Base-by-base conservation (phyloP, 2,888 invertebrate genomes). In the Lasius platythorax region DNA sequence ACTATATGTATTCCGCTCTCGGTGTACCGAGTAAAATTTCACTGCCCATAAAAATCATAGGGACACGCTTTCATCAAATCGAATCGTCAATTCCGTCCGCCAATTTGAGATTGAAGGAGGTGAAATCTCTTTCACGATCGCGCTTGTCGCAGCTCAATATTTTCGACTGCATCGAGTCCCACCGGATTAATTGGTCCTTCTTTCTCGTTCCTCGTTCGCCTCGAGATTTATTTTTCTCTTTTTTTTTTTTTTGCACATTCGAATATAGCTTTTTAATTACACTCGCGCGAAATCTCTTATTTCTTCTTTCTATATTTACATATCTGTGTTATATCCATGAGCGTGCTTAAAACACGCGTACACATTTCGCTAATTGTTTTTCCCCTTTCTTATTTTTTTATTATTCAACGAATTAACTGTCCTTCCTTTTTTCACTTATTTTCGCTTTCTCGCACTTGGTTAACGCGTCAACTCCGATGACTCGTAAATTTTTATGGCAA, bases 31-130 rank as follows among this genome's bases (percentile, higher is more conserved):
- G 37, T 81, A 64, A 68, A 74, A 70, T 66, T 78, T 76, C 78
- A 58, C 56, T 23, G 43, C 15, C 66, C 70, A 82, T 81, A 66
- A 86, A 88, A 88, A 61, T 64, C 70, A 68, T 28, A 30, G 63
- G 2, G 8, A 56, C 64, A 58, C 74, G 67, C 70, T 53, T 61
- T 66, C 74, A 82, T 85, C 85, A 78, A 85, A 78, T 33, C 76
- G 72, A 72, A 11, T 56, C 58, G 63, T 68, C 87, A 78, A 89
- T 83, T 87, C 75, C 53, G 33, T 5, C 53, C 66, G 43, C 37
- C 85, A 74, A 85, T 87, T 89, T 66, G 58, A 83, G 67, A 78
- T 76, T 63, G 63, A 61, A 46, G 58, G 78, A 73, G 56, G 33
- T 64, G 70, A 86, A 68, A 79, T 15, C 78, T 81, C 79, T 81